A percentile compares a stretch with the other conserved stretches of the same genome.
Evolutionary conservation across 2,888 invertebrate species (phyloP).

Genomic region (Conomelus anceps): DNA sequence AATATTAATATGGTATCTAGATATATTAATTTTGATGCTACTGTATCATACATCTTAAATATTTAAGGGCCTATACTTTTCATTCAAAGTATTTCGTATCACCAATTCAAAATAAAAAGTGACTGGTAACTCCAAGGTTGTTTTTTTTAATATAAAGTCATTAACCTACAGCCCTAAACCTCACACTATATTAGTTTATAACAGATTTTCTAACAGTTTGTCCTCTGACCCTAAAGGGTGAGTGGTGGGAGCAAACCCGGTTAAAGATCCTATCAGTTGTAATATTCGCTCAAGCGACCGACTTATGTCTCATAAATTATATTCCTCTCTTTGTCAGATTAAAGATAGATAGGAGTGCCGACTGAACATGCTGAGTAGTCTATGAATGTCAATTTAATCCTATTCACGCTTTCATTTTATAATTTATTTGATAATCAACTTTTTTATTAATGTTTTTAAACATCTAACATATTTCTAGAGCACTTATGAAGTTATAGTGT

Average conservation of each 20-base stretch:
- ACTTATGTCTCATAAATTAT: background rate
- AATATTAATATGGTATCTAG: no score
- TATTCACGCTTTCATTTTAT: background rate
- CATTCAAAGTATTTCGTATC: no score
- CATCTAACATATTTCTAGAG: background rate
- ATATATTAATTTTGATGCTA: no score
- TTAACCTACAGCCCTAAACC: background rate
- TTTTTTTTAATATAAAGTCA: background rate
- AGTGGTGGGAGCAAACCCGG: background rate
- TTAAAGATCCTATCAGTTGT: background rate
- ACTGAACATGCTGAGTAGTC: background rate
- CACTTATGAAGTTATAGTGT: no score
- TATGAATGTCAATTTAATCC: background rate
- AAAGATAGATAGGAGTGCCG: background rate
- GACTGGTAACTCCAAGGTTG: background rate
- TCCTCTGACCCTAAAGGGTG: background rate
- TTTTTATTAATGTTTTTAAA: no score
- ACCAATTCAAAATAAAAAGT: no score
- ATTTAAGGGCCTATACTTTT: no score
- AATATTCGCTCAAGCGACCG: background rate
- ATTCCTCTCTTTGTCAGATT: background rate
- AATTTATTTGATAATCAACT: background rate
- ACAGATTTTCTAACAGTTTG: background rate
- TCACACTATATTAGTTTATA: background rate
- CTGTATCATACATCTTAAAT: no score